A percentile compares a stretch with the other conserved stretches of the same genome.
These are phyloP conservation scores for Drosophila rufa DNA, from an alignment of 1,140 invertebrate species.

Conservation along the genomic window DNA sequence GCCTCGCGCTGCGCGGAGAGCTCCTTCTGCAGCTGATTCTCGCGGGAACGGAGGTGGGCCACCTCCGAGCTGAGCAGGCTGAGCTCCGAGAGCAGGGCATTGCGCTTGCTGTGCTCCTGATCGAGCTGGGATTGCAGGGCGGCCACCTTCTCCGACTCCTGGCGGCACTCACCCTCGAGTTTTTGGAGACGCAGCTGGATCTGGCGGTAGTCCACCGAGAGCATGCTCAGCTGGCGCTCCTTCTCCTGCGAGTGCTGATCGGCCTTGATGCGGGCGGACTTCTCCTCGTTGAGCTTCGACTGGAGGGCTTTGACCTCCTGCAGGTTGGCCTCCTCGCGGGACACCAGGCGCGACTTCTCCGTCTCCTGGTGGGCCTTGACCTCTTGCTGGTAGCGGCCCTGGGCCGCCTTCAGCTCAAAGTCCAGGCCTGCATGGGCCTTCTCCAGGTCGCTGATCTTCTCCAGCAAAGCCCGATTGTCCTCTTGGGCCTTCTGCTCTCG, in stretches of 20 bases:
- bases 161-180: slow-evolving; percentile 94
- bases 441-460: slow-evolving; percentile 93
- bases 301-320: slow-evolving; percentile 95
- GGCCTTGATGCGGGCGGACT: slow-evolving; percentile 92
- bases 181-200: slow-evolving; percentile 96
- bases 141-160: slow-evolving; percentile 94
- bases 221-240: slow-evolving; percentile 96
- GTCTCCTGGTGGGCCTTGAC: slow-evolving; percentile 95
- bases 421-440: slow-evolving; percentile 95
- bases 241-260: slow-evolving; percentile 95
- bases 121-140: slow-evolving; percentile 93
- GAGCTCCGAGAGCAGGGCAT: slow-evolving; percentile 90
- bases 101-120: slow-evolving; percentile 92
- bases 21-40: slow-evolving; percentile 91
- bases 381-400: slow-evolving; percentile 95
- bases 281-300: slow-evolving; percentile 96
- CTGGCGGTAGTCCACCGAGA: slow-evolving; percentile 96
- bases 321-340: slow-evolving; percentile 95
- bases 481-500: slow-evolving; percentile 90
- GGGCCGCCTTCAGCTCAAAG: slow-evolving; percentile 94
- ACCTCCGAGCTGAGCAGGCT: slow-evolving; percentile 90
- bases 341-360: slow-evolving; percentile 92
- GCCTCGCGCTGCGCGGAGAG: slow-evolving; percentile 89
- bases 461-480: slow-evolving; percentile 92
- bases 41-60: slow-evolving; percentile 90